Percentiles rank a stretch among this genome's conserved stretches.
Evolutionary conservation across 2,113 vertebrate species (phyloP).

Genomic region (Zapornia atra): DNA sequence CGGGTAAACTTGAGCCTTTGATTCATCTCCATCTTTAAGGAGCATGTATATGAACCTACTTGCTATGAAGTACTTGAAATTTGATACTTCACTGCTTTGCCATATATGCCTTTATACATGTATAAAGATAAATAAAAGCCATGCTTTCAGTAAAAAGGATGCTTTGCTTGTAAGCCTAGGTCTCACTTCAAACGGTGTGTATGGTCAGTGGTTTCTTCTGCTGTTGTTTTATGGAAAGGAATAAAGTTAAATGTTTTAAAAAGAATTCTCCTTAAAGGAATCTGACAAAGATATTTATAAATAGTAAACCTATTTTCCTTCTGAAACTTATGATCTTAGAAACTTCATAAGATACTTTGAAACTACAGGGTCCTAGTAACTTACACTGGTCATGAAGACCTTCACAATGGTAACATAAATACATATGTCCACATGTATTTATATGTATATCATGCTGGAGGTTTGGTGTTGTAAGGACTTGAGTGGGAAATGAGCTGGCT

Average conservation of each 20-base stretch:
- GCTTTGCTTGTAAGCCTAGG: neutral
- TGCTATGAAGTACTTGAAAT: neutral
- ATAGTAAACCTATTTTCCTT: neutral
- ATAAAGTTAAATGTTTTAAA: neutral
- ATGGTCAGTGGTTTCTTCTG: neutral
- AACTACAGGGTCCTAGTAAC: neutral
- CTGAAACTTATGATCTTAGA: neutral
- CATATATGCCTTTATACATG: neutral
- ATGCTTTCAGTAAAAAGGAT: neutral
- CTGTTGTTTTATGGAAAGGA: neutral
- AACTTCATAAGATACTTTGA: neutral
- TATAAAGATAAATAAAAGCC: neutral
- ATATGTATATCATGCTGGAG: neutral
- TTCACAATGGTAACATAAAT: neutral
- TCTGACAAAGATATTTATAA: neutral
- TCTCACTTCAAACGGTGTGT: neutral
- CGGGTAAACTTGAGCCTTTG: neutral
- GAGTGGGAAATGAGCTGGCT: neutral
- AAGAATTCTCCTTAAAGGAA: neutral
- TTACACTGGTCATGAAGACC: neutral
- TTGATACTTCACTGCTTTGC: neutral
- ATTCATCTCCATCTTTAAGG: neutral
- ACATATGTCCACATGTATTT: neutral
- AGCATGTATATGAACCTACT: neutral
- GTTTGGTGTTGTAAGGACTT: neutral